Conservation (phyloP, 1,140 invertebrate genomes). For the Vollenhovia emeryi region DNA sequence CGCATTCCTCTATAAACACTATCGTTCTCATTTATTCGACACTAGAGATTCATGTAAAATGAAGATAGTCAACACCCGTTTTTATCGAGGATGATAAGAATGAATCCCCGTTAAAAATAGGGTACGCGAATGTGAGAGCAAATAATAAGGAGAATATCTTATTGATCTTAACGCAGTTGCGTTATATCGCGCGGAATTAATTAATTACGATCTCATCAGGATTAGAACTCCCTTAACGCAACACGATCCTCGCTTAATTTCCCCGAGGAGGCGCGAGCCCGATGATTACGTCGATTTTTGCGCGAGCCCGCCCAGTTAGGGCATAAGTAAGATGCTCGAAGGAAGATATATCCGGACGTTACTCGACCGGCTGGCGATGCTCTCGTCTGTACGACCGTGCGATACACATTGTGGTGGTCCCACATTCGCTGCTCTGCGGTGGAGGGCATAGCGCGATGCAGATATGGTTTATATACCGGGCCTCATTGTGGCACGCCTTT, state of each 20-base stretch:
- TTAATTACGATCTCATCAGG: slow-evolving; percentile 19
- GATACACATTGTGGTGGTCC: slow-evolving; percentile 72
- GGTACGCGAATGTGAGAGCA: not conserved
- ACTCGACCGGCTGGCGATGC: slow-evolving; percentile 52
- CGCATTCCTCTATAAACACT: slow-evolving; percentile 69
- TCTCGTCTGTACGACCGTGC: slow-evolving; percentile 67
- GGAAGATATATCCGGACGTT: slow-evolving; percentile 63
- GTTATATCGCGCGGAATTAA: slow-evolving; percentile 23
- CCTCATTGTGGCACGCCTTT: slow-evolving; percentile 73
- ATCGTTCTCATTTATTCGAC: slow-evolving; percentile 13
- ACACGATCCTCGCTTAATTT: slow-evolving; percentile 49
- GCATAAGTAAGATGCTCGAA: slow-evolving; percentile 58
- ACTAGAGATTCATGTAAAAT: not conserved
- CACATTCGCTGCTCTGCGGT: slow-evolving; percentile 43
- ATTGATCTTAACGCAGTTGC: not conserved
- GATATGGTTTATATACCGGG: slow-evolving; percentile 73
- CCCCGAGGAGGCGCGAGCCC: slow-evolving; percentile 54
- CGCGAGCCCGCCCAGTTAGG: slow-evolving; percentile 27
- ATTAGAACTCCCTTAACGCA: slow-evolving; percentile 33
- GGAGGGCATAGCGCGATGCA: slow-evolving; percentile 64
- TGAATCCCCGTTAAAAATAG: not conserved
- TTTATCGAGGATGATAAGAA: not conserved
- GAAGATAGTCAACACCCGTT: not conserved
- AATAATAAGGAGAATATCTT: not conserved
- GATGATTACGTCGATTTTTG: slow-evolving; percentile 69